Base-by-base conservation (phyloP, 2,888 invertebrate genomes). In the Sphaeridia pumilis region DNA sequence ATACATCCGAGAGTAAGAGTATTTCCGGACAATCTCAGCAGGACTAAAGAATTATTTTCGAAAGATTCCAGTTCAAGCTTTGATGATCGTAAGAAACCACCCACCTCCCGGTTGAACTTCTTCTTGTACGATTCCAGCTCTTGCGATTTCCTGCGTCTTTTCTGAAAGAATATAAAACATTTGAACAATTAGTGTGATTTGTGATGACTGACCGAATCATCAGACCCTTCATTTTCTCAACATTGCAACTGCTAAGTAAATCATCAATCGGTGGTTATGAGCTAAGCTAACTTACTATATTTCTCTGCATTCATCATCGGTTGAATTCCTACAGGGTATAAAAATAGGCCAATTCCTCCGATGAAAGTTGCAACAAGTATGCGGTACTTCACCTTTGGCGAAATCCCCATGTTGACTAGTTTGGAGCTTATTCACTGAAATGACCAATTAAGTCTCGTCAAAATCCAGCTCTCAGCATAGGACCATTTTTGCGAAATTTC, bases 261-360 rank as follows among this genome's bases (percentile, higher is more conserved):
- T 10, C n/a, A 3, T 45, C 27, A 26, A n/a, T 45, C 5, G 20
- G 28, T 12, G 10, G 22, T 17, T 20, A 38, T n/a, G 21, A 17
- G n/a, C 35, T 17, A 14, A 64, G 67, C 66, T 38, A 56, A 64
- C 78, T 74, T 73, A 82, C 82, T 79, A 66, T 81, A 83, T 58
- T 76, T 70, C 0, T 78, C 76, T 55, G 78, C 69, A 69, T 82
- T 74, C 3, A 79, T 68, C 75, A 81, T 78, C 4, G 83, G 83
- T 44, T 73, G 71, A 55, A 83, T 73, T 14, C 75, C 74, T 49
- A 79, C 74, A 7, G 80, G 78, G 68, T 81, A 82, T 44, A 78
- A 65, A 3, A 76, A 71, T 7, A 74, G 44, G 52, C 75, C 77
- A 52, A 81, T 68, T 2, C 75, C 61, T 28, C 78, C 41, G 4